Base-by-base conservation (phyloP, 2,888 invertebrate species). In the Anagyrus pseudococci region DNA sequence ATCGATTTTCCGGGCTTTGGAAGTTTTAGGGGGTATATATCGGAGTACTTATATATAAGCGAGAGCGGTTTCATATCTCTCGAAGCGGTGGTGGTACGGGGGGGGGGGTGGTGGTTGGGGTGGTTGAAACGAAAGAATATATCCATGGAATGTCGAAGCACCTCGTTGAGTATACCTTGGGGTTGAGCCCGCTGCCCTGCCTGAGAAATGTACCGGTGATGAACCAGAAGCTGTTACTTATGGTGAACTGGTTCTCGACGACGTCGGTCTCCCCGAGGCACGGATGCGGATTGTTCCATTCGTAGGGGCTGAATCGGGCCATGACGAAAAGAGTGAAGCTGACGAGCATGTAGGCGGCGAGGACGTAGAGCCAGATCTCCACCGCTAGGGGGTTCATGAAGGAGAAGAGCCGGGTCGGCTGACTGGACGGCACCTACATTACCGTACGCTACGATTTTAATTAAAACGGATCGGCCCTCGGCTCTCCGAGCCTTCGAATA, bases 251-350 rank as follows among this genome's bases (percentile, higher is more conserved):
- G 81, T 98, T 98, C 77, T 96, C 94, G 69, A 94, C 87, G 68
- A 93, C 87, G 81, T 95, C 94, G 48, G 89, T 89, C 75, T 92
- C 90, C 69, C 89, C 89, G 19, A 90, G 88, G 75, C 92, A 92
- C 1, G 92, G 89, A 75, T 92, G 89, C 6, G 88, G 88, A 78
- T 90, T 90, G 73, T 93, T 90, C 94, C 95, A 95, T 82, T 98
- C 98, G 81, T 96, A 96, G 1, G 98, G 98, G 29, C 94, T 95
- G 83, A 98, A 98, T 69, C 97, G 85, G 7, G 98, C 98, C 88
- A 98, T 93, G 58, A 98, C 93, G 82, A 97, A 98, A 72, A 98
- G 85, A 0, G 95, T 94, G 80, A 94, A 93, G 23, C 94, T 93
- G 67, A 98, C 97, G 70, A 97, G 86, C 70, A 97, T 87, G 82